Evolutionary conservation across 2,113 vertebrate genomes (phyloP), one percentile per base, ranked within the genome.

Genomic region (Prunella fulvescens): DNA sequence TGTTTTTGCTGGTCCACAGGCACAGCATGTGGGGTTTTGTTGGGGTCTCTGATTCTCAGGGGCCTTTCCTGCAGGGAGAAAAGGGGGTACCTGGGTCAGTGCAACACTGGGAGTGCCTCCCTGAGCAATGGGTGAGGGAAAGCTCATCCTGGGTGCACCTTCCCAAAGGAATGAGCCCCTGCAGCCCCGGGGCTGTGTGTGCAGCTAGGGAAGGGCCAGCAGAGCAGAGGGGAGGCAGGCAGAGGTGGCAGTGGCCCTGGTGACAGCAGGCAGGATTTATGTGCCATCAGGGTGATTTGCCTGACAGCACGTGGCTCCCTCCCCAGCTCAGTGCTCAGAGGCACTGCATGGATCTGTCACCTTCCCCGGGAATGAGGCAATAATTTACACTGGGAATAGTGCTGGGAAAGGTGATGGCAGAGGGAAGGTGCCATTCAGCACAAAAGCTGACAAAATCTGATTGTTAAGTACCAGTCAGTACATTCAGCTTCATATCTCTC

Each of bases 361-460:
- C 93, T 86, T 90, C 37, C 14, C 72, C 13, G 51, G 24, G 35
- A 92, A 48, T 0, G 15, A 64, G 72, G 88, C 93, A 67, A 51
- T 96, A 37, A 93, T 91, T 91, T 60, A 81, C 58, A 0, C 80
- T 25, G 33, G 20, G 88, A 88, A 20, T 12, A 19, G 83, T 5
- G 33, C 72, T 11, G 65, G 74, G 47, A 74, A 47, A 82, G 92
- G 86, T 71, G 23, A 5, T 20, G 39, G 74, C 20, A 87, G 72
- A 66, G 54, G 73, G 84, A 93, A 69, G 88, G 54, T 48, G 81
- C 86, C 69, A 26, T 73, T 92, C 61, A 95, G 91, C 72, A 92
- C 81, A 76, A 79, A 81, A 84, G 80, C 89, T 96, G 95, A 95
- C 93, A 95, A 93, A 97, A 95, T 81, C 89, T 85, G 87, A 62